A percentile compares a stretch with the other conserved stretches of the same genome.
Evolutionary conservation across 2,888 invertebrate genomes (phyloP).

Genomic region (Lordiphosa fenestrarum): DNA sequence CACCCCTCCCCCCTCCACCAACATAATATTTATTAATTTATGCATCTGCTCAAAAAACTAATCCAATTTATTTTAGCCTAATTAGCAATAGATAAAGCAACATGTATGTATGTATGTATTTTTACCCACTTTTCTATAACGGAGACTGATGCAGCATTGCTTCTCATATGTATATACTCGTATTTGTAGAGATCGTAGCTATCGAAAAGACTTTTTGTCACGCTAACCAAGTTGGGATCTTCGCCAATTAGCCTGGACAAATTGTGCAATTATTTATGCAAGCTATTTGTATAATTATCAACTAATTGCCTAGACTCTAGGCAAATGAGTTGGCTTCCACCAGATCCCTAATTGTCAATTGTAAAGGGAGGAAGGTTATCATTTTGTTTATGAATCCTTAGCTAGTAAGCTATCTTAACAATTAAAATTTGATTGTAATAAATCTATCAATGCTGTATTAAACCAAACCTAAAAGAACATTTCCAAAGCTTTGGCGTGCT

Average conservation of each 20-base stretch:
- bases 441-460: too few relatives aligned
- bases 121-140: conserved; percentile 47
- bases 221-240: conserved; percentile 32
- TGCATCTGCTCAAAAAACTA: conserved; percentile 29
- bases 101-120: conserved; percentile 21
- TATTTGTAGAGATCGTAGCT: conserved; percentile 11
- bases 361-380: too few relatives aligned
- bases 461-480: too few relatives aligned
- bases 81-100: conserved; percentile 33
- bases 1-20: neutral
- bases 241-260: conserved; percentile 45
- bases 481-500: too few relatives aligned
- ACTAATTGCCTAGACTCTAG: conserved; percentile 24
- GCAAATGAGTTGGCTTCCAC: conserved; percentile 35
- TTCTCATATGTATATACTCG: conserved; percentile 21
- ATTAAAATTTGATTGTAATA: too few relatives aligned
- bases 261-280: conserved; percentile 56
- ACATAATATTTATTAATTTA: conserved; percentile 24
- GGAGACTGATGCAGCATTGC: conserved; percentile 55
- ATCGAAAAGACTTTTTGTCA: conserved; percentile 35
- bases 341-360: too few relatives aligned
- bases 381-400: too few relatives aligned
- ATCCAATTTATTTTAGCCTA: conserved; percentile 11
- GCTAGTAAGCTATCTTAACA: too few relatives aligned
- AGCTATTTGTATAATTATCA: conserved; percentile 39